These are phyloP conservation scores for Ophioninae sp. DNA, from an alignment of 2,888 invertebrate species.

Conservation along the genomic window DNA sequence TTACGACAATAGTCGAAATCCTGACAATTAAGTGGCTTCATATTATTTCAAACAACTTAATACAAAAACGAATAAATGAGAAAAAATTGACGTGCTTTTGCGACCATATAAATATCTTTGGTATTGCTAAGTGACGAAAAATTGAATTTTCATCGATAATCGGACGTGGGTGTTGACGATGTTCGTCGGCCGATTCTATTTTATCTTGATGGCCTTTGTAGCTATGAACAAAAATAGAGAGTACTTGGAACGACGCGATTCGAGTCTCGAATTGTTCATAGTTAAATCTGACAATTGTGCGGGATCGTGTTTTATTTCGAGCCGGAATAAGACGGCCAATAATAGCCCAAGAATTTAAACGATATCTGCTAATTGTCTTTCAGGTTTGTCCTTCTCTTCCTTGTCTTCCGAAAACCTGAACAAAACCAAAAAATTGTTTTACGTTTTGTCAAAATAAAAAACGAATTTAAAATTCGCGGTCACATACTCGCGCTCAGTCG, in stretches of 20 bases:
- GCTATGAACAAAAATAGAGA: conserved; percentile 38
- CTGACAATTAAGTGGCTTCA: no score
- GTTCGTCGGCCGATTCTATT: background rate
- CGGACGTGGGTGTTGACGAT: background rate
- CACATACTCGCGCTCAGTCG: no score
- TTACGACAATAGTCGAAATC: no score
- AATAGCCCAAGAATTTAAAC: conserved; percentile 29
- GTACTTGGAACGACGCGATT: conserved; percentile 10
- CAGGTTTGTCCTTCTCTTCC: conserved; percentile 2
- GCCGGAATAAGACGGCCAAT: conserved; percentile 14
- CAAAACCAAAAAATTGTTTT: no score
- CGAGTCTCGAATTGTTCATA: conserved; percentile 19
- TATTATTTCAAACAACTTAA: no score
- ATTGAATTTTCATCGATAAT: background rate
- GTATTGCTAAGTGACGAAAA: background rate
- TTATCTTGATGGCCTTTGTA: background rate
- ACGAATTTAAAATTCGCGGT: no score
- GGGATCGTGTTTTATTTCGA: conserved; percentile 24
- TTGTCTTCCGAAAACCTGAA: background rate
- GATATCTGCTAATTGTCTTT: conserved; percentile 11
- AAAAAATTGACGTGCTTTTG: no score
- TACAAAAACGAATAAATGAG: no score
- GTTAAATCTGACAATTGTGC: conserved; percentile 9
- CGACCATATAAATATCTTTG: no score
- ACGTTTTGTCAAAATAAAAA: no score